Base-by-base conservation (phyloP, 1,140 invertebrate genomes). In the Linepithema humile region DNA sequence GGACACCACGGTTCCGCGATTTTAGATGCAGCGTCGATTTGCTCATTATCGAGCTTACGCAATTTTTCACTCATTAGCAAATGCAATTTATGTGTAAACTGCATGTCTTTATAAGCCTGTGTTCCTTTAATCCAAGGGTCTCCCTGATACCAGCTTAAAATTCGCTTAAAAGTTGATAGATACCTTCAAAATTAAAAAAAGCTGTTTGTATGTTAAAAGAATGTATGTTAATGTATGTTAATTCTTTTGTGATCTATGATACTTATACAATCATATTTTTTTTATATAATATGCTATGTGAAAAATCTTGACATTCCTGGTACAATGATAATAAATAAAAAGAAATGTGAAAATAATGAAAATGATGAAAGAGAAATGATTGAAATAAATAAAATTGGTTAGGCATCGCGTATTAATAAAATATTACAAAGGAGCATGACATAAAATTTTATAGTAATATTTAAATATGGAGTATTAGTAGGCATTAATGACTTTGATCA, bases 91-190 rank as follows among this genome's bases (percentile, higher is more conserved):
- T 94, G 90, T 0, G 95, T 95, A 0, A 55, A 72, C 50, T 90
- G 82, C 40, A 95, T 93, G 29, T 95, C 94, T 4, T 93, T 91
- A 60, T 94, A 92, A 0, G 93, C 95, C 0, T 82, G 53, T 40
- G 94, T 94, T 1, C 92, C 92, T 20, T 90, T 82, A 7, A 91
- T 83, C 93, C 94, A 96, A 4, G 95, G 90, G 83, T 95, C 94
- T 9, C 92, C 92, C 3, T 92, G 90, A 67, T 94, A 95, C 96
- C 96, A 96, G 10, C 91, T 90, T 50, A 91, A 87, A 0, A 96
- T 87, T 23, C 95, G 92, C 0, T 88, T 70, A 1, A 90, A 88
- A 2, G 95, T 96, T 15, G 92, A 93, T 9, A 95, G 67, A 74
- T 96, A 96, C 40, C 95, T 91, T 43, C 86, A 23, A 50, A 86